Percentiles rank a stretch among this genome's conserved stretches.
Evolutionary conservation across 2,888 invertebrate genomes (phyloP).

Genomic region (Poecilobothrus nobilitatus): DNA sequence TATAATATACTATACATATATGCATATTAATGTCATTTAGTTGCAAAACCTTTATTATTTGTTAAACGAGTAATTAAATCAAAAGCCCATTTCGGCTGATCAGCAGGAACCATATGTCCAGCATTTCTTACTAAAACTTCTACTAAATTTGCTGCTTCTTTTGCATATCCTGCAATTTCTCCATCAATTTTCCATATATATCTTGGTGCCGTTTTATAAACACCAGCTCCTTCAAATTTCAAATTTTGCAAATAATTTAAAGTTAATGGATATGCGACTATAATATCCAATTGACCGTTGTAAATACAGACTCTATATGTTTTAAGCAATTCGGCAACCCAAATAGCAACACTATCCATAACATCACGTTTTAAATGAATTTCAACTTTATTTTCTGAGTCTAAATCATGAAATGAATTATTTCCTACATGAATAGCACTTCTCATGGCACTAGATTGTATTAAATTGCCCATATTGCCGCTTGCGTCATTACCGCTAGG

Average conservation of each 20-base stretch:
- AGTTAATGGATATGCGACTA: slow-evolving; percentile 57
- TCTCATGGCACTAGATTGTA: slow-evolving; percentile 37
- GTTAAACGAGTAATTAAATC: slow-evolving; percentile 65
- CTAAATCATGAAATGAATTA: slow-evolving; percentile 47
- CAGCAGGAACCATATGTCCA: slow-evolving; percentile 60
- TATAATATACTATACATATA: too few relatives aligned
- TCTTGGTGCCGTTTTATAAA: slow-evolving; percentile 45
- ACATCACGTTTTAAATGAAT: slow-evolving; percentile 48
- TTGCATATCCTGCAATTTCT: slow-evolving; percentile 51
- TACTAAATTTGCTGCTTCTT: slow-evolving; percentile 49
- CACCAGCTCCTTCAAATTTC: slow-evolving; percentile 45
- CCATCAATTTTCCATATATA: slow-evolving; percentile 45
- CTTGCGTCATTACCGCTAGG: slow-evolving; percentile 54
- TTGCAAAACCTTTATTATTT: slow-evolving; percentile 40
- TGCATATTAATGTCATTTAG: neutral
- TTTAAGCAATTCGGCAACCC: slow-evolving; percentile 49
- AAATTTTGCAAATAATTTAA: slow-evolving; percentile 47
- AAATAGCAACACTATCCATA: slow-evolving; percentile 51
- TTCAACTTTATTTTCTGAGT: slow-evolving; percentile 42
- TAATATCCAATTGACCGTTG: slow-evolving; percentile 54
- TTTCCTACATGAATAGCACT: slow-evolving; percentile 50
- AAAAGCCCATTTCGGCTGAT: slow-evolving; percentile 63
- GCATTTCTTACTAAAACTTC: slow-evolving; percentile 55
- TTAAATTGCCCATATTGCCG: slow-evolving; percentile 17
- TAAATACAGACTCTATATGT: slow-evolving; percentile 41